These are phyloP conservation scores for human DNA, from an alignment of 2,113 vertebrate genomes.

Conservation along the genomic window DNA sequence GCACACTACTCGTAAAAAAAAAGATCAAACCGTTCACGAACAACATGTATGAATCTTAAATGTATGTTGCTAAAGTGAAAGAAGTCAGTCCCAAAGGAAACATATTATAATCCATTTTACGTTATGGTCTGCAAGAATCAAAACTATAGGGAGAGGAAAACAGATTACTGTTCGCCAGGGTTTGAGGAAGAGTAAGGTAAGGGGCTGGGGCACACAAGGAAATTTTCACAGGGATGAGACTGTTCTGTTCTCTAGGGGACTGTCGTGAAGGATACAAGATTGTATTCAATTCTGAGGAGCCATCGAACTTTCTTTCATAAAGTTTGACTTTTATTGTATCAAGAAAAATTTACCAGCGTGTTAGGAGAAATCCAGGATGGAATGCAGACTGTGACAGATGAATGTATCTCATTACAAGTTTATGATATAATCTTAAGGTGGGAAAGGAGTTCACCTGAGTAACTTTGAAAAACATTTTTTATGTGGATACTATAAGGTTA, in stretches of 20 bases:
- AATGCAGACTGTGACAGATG: neutral
- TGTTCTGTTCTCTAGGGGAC: neutral
- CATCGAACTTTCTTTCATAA: neutral
- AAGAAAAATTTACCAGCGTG: neutral
- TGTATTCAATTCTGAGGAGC: neutral
- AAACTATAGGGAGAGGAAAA: neutral
- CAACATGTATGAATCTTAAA: neutral
- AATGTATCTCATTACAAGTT: neutral
- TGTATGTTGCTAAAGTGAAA: neutral
- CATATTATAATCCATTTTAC: neutral
- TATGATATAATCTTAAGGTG: neutral
- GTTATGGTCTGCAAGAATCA: neutral
- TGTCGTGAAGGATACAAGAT: neutral
- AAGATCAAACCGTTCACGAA: neutral
- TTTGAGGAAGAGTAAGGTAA: neutral
- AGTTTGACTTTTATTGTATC: neutral
- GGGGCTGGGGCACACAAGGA: neutral
- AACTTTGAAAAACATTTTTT: neutral
- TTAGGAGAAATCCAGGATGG: neutral
- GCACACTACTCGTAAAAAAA: neutral
- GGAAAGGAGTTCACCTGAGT: neutral
- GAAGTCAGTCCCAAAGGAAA: neutral
- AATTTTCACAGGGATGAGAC: neutral
- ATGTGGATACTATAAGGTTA: neutral
- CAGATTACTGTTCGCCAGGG: neutral